phyloP scores from a whole-genome alignment of 2,113 vertebrate genomes.

The Corythoichthys intestinalis region DNA sequence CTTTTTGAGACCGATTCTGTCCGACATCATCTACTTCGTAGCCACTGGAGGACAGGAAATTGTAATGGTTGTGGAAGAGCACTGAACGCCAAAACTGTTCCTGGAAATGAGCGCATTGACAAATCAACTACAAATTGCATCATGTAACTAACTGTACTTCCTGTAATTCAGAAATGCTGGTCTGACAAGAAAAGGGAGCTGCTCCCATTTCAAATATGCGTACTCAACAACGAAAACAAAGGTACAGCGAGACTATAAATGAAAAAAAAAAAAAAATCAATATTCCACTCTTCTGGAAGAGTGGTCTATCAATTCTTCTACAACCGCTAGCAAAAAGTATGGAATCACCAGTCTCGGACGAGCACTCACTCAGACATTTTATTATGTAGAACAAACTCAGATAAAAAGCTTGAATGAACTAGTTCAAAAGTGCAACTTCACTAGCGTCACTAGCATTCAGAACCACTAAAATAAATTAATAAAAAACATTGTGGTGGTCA shows the following conservation, averaged over 20 bases:
- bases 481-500: too few relatives aligned
- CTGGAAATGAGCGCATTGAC: conserved; percentile 56
- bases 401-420: too few relatives aligned
- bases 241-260: background rate
- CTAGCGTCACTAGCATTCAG: too few relatives aligned
- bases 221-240: background rate
- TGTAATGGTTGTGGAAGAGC: conserved; percentile 82
- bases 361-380: too few relatives aligned
- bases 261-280: background rate
- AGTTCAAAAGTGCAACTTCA: too few relatives aligned
- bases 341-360: too few relatives aligned
- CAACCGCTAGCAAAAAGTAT: too few relatives aligned
- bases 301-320: background rate
- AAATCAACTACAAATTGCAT: background rate
- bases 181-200: background rate
- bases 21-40: conserved; percentile 81
- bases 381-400: too few relatives aligned
- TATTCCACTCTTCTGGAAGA: background rate
- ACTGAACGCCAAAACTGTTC: conserved; percentile 92
- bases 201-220: background rate
- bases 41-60: conserved; percentile 83
- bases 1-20: conserved; percentile 77
- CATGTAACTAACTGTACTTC: background rate
- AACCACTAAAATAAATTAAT: too few relatives aligned
- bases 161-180: background rate